A percentile compares a stretch with the other conserved stretches of the same genome.
These are phyloP conservation scores for Reticulitermes speratus DNA, from an alignment of 1,140 invertebrate genomes.

Conservation along the genomic window DNA sequence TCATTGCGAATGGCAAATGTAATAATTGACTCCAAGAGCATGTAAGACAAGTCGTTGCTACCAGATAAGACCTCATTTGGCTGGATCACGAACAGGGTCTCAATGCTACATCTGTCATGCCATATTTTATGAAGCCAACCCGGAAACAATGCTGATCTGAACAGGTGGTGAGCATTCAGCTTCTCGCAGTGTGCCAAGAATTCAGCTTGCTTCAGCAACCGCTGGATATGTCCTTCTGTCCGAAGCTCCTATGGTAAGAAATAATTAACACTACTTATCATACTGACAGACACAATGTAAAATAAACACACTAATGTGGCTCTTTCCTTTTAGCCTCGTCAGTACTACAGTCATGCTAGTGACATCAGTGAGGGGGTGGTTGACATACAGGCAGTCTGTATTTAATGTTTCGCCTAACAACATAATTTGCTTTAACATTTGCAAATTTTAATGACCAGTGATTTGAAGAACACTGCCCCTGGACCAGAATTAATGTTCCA, in stretches of 20 bases:
- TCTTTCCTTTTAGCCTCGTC: no score
- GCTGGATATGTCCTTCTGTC: slow-evolving; percentile 45
- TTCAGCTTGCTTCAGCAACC: slow-evolving; percentile 48
- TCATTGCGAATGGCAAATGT: not conserved
- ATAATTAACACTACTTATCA: not conserved
- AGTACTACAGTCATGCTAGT: no score
- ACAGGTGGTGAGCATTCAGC: slow-evolving; percentile 35
- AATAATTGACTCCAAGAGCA: not conserved
- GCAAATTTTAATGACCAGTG: no score
- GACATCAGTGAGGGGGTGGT: no score
- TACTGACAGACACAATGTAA: no score
- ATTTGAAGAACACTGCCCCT: no score
- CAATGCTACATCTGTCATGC: not conserved
- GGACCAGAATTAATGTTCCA: no score
- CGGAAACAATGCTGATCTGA: not conserved
- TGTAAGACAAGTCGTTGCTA: not conserved
- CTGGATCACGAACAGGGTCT: not conserved
- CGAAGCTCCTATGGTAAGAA: slow-evolving; percentile 39
- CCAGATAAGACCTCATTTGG: not conserved
- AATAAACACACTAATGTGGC: no score
- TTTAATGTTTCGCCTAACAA: no score
- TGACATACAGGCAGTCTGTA: no score
- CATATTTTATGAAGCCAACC: not conserved
- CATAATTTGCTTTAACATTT: no score
- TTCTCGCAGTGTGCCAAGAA: slow-evolving; percentile 47